Conservation (phyloP, 2,888 invertebrate genomes). For the Cryptops parisi region DNA sequence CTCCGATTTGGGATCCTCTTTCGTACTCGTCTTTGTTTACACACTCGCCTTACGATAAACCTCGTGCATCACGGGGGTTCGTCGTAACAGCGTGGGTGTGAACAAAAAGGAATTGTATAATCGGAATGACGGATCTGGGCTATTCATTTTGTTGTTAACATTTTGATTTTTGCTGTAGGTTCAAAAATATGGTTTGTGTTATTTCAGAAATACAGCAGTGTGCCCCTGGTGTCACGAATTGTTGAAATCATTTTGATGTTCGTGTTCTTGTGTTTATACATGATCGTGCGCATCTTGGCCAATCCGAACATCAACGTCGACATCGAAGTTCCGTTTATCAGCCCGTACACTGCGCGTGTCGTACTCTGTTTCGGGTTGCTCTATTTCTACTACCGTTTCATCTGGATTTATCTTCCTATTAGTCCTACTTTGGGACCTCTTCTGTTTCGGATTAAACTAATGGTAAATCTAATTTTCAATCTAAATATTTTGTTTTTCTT, state of each 20-base stretch:
- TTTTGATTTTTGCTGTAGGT: background rate
- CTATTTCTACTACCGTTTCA: constrained; percentile 36
- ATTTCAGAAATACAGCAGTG: constrained; percentile 23
- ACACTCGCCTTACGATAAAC: no score
- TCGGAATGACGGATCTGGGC: no score
- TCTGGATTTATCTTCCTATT: constrained; percentile 35
- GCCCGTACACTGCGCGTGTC: constrained; percentile 27
- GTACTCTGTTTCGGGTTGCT: constrained; percentile 31
- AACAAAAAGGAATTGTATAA: no score
- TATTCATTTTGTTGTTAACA: no score
- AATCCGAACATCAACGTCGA: constrained; percentile 11
- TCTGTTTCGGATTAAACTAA: constrained; percentile 33
- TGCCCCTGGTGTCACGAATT: constrained; percentile 22
- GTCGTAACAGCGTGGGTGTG: no score
- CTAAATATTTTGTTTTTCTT: no score
- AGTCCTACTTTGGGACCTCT: constrained; percentile 35
- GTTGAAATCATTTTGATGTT: constrained; percentile 23
- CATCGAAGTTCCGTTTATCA: constrained; percentile 15
- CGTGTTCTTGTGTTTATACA: constrained; percentile 25
- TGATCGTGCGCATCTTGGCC: constrained; percentile 26
- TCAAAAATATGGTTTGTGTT: constrained; percentile 1
- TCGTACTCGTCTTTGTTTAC: no score
- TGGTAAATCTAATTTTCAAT: no score
- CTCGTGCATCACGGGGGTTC: no score
- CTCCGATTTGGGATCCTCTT: no score